Base-by-base conservation (phyloP, 2,888 invertebrate species). In the Tromatobia lineatoria region DNA sequence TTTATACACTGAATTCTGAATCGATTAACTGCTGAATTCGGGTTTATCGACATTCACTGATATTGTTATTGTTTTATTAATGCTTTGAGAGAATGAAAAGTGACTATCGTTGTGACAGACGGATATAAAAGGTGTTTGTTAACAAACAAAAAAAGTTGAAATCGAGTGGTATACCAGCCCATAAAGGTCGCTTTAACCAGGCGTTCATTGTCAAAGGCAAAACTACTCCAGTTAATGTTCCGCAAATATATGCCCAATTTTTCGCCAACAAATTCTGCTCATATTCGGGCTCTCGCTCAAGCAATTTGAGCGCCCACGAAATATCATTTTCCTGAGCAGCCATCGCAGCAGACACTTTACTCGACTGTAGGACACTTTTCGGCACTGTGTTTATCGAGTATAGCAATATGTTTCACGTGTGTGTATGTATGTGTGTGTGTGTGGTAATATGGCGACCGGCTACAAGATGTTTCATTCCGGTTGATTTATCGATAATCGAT, bases 261-360 rank as follows among this genome's bases (percentile, higher is more conserved):
- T 88, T 88, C 6, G 87, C 80, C 0, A 90, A 0, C 4, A 88
- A 8, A 86, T 87, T 87, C 38, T 59, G 67, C 64, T 88, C 69
- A 8, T 88, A 81, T 25, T 77, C 61, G 4, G 85, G 87, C 54
- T 91, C 89, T 3, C 88, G 87, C 47, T 88, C 84, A 2, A 93
- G 88, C 42, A 93, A 71, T 61, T 93, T 89, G 1, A 93, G 45
- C 15, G 92, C 93, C 93, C 93, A 93, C 52, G 91, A 86, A 80
- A 90, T 86, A 47, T 90, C 89, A 38, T 87, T 52, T 34, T 86
- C 82, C 69, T 83, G 76, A 34, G 52, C 82, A 54, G 73, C 77
- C 88, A 88, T 87, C 23, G 74, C 79, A 38, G 20, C 20, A 34
- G 18, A 59, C 66, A 52, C 66, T 47, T 45, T 10, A 38, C 38